Conservation (phyloP, 2,888 invertebrate genomes). For the Acanthosoma haemorrhoidale region DNA sequence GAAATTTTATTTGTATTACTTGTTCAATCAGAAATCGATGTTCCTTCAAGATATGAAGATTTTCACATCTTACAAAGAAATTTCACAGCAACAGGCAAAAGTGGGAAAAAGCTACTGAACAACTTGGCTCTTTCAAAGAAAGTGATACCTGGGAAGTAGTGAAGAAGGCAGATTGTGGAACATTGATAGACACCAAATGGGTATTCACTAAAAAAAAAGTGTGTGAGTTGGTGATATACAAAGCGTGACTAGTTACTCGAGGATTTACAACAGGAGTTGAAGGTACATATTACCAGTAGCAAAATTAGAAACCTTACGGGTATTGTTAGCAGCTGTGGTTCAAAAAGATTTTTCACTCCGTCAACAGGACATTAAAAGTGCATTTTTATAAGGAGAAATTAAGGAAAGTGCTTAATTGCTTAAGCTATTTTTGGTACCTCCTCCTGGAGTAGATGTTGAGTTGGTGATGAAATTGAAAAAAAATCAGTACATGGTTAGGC, state of each 20-base stretch:
- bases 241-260: not conserved
- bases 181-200: not conserved
- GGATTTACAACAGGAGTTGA: not conserved
- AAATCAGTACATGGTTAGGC: not conserved
- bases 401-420: too few species aligned
- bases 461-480: not conserved
- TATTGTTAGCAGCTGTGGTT: constrained; percentile 7
- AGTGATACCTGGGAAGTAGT: not conserved
- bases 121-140: not conserved
- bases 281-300: not conserved
- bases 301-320: not conserved
- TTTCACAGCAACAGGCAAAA: not conserved
- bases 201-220: too few species aligned
- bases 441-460: not conserved
- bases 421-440: constrained; percentile 18
- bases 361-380: constrained; percentile 18
- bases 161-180: not conserved
- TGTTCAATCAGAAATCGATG: constrained; percentile 1
- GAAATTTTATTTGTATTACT: not conserved
- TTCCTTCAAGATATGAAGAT: not conserved
- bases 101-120: constrained; percentile 1
- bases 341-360: not conserved
- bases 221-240: not conserved
- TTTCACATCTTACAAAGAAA: too few species aligned
- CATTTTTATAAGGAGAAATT: constrained; percentile 23